Evolutionary conservation across 2,888 invertebrate species (phyloP).

Genomic region (Dinocampus coccinellae): DNA sequence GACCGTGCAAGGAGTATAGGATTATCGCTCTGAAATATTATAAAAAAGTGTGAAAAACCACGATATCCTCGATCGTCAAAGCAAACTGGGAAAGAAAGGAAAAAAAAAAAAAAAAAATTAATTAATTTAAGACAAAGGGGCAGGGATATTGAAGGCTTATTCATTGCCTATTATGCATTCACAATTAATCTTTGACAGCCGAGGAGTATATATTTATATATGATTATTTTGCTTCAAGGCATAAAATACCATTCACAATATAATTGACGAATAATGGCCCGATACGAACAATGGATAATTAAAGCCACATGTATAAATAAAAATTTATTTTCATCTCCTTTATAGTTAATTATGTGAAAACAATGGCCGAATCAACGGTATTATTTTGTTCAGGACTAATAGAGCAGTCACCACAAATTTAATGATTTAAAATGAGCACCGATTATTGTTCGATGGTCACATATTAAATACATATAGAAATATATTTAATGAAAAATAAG

Average conservation of each 20-base stretch:
- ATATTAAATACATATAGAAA: background rate
- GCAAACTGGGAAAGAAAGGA: background rate
- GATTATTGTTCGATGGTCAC: background rate
- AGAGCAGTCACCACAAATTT: background rate
- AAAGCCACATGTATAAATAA: background rate
- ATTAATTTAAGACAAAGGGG: background rate
- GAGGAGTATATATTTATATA: background rate
- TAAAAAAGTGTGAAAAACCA: conserved; percentile 40
- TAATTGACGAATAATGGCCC: background rate
- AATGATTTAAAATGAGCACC: background rate
- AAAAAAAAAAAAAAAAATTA: background rate
- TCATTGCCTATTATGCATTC: background rate
- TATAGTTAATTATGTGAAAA: background rate
- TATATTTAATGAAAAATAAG: background rate
- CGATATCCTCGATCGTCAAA: conserved; percentile 6
- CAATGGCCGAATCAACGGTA: background rate
- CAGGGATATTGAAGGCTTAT: background rate
- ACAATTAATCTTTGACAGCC: background rate
- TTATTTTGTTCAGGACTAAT: background rate
- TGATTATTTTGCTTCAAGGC: background rate
- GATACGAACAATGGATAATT: background rate
- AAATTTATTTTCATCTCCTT: background rate
- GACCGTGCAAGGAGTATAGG: conserved; percentile 47
- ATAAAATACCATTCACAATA: background rate
- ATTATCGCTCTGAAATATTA: conserved; percentile 44